These are phyloP conservation scores for Heliornis fulica DNA, from an alignment of 2,113 vertebrate genomes.

Conservation along the genomic window DNA sequence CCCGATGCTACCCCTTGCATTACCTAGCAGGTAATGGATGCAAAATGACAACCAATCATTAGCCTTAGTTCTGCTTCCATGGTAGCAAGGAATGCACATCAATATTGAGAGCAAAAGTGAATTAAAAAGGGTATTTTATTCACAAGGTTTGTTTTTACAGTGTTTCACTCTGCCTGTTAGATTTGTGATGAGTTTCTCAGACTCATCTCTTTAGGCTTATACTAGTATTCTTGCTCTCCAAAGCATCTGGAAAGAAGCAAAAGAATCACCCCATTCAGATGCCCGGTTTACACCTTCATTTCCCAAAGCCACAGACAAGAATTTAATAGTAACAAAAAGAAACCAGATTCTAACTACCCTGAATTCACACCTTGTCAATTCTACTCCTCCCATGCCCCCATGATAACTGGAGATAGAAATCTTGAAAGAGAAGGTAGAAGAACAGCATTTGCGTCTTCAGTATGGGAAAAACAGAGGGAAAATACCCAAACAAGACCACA, in stretches of 20 bases:
- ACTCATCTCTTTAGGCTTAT: not conserved
- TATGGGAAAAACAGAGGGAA: not conserved
- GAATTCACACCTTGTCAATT: not conserved
- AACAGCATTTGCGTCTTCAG: not conserved
- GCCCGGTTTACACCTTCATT: not conserved
- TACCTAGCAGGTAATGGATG: not conserved
- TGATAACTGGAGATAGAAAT: not conserved
- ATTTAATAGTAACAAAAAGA: not conserved
- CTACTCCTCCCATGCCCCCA: not conserved
- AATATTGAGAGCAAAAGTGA: not conserved
- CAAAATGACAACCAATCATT: fast-evolving
- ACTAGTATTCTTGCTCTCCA: not conserved
- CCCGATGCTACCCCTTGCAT: fast-evolving
- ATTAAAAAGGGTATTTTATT: not conserved
- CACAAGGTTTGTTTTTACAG: not conserved
- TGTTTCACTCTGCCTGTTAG: not conserved
- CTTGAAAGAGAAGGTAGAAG: not conserved
- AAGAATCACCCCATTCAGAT: not conserved
- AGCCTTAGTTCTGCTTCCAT: not conserved
- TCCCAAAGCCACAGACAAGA: not conserved
- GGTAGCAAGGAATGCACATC: not conserved
- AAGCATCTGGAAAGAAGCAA: not conserved
- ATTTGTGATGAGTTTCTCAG: not conserved
- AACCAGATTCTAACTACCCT: not conserved
- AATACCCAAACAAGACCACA: no score